Evolutionary conservation across 2,113 vertebrate species (phyloP).

Genomic region (Penelope pileata): DNA sequence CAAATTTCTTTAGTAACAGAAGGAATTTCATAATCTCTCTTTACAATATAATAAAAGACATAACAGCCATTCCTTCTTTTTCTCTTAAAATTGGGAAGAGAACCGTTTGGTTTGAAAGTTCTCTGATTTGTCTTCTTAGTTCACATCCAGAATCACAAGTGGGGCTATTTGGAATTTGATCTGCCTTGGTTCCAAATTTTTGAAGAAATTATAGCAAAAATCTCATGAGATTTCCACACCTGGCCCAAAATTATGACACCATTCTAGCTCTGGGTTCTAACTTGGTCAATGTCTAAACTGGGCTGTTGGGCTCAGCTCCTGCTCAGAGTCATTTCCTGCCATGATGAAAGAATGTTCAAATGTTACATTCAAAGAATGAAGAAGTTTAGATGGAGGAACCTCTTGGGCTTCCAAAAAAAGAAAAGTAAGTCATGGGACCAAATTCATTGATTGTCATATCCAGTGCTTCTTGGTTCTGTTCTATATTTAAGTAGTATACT

Average conservation of each 20-base stretch:
- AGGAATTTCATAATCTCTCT: neutral
- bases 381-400: neutral
- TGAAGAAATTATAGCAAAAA: neutral
- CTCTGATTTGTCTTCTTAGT: neutral
- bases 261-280: neutral
- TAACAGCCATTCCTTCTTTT: neutral
- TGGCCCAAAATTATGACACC: neutral
- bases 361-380: neutral
- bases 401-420: neutral
- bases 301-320: neutral
- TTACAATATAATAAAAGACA: neutral
- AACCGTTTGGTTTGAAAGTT: neutral
- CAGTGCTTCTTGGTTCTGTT: neutral
- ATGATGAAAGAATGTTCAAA: neutral
- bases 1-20: neutral
- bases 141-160: neutral
- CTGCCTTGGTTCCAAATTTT: neutral
- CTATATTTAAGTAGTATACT: neutral
- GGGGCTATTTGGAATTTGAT: neutral
- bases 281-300: neutral
- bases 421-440: neutral
- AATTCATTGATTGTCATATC: neutral
- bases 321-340: fast-evolving
- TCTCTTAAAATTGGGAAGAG: neutral
- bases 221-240: neutral